These are phyloP conservation scores for Lycia hirtaria DNA, from an alignment of 2,888 invertebrate species.

Conservation along the genomic window DNA sequence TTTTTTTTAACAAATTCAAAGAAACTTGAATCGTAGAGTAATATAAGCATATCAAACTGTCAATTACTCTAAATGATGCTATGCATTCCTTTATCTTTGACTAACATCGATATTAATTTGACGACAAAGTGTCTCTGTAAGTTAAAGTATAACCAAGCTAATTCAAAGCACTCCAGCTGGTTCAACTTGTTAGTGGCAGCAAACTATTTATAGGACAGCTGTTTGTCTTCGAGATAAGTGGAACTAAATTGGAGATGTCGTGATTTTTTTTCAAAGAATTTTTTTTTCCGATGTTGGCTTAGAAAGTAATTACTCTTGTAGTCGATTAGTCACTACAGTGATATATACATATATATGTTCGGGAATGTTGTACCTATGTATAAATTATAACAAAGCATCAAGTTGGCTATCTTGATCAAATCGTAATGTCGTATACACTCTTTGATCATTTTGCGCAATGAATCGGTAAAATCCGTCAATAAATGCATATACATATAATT, in stretches of 20 bases:
- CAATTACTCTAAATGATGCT: not conserved
- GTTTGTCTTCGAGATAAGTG: conserved; percentile 27
- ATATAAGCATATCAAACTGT: too few species aligned
- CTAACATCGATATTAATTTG: conserved; percentile 15
- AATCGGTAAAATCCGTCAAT: too few species aligned
- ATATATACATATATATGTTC: too few species aligned
- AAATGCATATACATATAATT: too few species aligned
- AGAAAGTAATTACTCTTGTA: not conserved
- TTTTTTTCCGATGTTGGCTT: not conserved
- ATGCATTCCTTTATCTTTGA: not conserved
- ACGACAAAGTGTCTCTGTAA: conserved; percentile 14
- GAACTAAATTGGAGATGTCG: conserved; percentile 13
- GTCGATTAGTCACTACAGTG: not conserved
- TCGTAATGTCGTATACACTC: too few species aligned
- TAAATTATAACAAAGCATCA: too few species aligned
- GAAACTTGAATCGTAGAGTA: not conserved
- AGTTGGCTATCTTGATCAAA: too few species aligned
- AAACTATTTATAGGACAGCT: conserved; percentile 27
- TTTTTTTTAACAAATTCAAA: too few species aligned
- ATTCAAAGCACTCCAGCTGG: conserved; percentile 23
- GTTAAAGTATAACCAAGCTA: conserved; percentile 8
- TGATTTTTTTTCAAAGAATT: conserved; percentile 17
- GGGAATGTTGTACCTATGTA: too few species aligned
- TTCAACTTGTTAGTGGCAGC: conserved; percentile 17
- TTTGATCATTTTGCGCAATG: too few species aligned